Conservation (phyloP, 2,113 vertebrate species). For the Prionailurus viverrinus region DNA sequence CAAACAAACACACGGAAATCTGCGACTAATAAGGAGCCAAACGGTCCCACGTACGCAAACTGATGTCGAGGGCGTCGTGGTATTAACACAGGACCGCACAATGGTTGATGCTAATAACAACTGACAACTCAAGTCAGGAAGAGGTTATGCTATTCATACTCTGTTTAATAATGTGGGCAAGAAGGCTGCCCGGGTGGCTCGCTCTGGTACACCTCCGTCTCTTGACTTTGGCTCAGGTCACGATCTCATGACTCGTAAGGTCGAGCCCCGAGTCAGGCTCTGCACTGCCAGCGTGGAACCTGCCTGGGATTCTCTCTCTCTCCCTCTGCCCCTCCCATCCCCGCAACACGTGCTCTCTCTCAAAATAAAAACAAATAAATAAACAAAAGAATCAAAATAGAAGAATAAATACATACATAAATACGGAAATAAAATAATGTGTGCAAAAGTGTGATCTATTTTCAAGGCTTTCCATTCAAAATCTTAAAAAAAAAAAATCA, state of each 20-base stretch:
- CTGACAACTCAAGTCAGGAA: neutral
- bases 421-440: neutral
- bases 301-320: too few relatives aligned
- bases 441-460: neutral
- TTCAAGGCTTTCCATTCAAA: slow-evolving; percentile 56
- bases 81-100: neutral
- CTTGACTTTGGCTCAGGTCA: too few relatives aligned
- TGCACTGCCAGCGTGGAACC: too few relatives aligned
- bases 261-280: too few relatives aligned
- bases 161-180: slow-evolving; percentile 11
- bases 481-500: slow-evolving; percentile 27
- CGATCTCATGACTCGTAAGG: too few relatives aligned
- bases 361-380: too few relatives aligned
- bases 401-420: too few relatives aligned
- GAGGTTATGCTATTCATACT: neutral
- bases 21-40: neutral
- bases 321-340: too few relatives aligned
- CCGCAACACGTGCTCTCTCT: too few relatives aligned
- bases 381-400: too few relatives aligned
- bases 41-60: neutral
- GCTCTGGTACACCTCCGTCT: too few relatives aligned
- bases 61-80: neutral
- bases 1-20: neutral
- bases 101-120: neutral
- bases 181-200: too few relatives aligned